phyloP scores from a whole-genome alignment of 2,113 vertebrate species.

The Perca fluviatilis region DNA sequence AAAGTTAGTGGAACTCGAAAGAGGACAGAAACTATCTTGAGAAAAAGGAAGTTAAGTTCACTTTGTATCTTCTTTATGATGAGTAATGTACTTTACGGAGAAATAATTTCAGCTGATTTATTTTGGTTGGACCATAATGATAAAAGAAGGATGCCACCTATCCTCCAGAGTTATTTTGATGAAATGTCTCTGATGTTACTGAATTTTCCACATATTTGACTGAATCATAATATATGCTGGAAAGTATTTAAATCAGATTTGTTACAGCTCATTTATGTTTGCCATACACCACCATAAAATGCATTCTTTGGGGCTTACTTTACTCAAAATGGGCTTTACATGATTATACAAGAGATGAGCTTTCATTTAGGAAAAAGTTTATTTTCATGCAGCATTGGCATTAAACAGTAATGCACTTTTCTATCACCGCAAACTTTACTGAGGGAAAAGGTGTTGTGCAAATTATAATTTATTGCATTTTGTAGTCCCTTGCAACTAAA shows the following conservation, averaged over 20 bases:
- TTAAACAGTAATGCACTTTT: not conserved
- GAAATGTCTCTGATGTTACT: conserved; percentile 7
- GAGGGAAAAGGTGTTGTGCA: not conserved
- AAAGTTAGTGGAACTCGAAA: not conserved
- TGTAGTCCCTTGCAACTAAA: conserved; percentile 8
- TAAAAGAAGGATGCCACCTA: conserved; percentile 18
- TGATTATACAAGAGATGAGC: conserved; percentile 15
- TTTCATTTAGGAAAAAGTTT: conserved; percentile 17
- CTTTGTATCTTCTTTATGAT: conserved; percentile 16
- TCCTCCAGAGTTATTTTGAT: conserved; percentile 8
- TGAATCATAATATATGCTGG: not conserved
- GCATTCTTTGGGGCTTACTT: conserved; percentile 7
- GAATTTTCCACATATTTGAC: conserved; percentile 2
- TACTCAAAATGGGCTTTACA: conserved; percentile 13
- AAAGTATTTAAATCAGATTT: conserved; percentile 36
- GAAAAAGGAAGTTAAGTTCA: conserved; percentile 5
- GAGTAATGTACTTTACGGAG: conserved; percentile 12
- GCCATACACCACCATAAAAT: not conserved
- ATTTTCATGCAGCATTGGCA: not conserved
- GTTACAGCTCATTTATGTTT: conserved; percentile 30
- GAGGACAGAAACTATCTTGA: not conserved
- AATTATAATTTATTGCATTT: not conserved
- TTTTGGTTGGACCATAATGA: conserved; percentile 19
- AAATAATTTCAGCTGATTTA: conserved; percentile 28
- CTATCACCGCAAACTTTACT: not conserved